Conservation (phyloP, 2,888 invertebrate species). For the Lymantria monacha region DNA sequence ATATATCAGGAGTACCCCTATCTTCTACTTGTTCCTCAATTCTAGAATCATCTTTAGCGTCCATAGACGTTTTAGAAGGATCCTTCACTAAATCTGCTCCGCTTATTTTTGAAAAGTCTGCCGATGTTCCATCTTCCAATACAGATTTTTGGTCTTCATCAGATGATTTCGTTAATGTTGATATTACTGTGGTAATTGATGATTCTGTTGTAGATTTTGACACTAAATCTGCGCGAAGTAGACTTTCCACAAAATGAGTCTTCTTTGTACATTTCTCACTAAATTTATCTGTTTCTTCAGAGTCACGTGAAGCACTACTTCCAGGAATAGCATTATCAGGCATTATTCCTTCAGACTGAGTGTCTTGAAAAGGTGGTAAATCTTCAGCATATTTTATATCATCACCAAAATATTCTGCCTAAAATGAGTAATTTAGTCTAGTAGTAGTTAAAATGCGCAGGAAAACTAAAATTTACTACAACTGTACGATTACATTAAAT, state of each 20-base stretch:
- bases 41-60: conserved; percentile 65
- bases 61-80: conserved; percentile 69
- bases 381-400: conserved; percentile 55
- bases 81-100: conserved; percentile 73
- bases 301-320: conserved; percentile 36
- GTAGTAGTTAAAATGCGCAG: not conserved
- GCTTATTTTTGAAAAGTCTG: conserved; percentile 74
- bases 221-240: conserved; percentile 59
- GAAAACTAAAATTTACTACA: too few species aligned
- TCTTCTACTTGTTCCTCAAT: conserved; percentile 66
- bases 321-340: conserved; percentile 35
- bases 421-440: conserved; percentile 21
- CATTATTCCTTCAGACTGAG: conserved; percentile 32
- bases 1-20: conserved; percentile 70
- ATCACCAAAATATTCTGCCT: conserved; percentile 68
- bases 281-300: conserved; percentile 43
- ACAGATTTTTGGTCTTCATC: conserved; percentile 75
- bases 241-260: conserved; percentile 56
- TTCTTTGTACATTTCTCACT: conserved; percentile 50
- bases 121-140: conserved; percentile 72
- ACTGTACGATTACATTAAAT: too few species aligned
- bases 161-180: conserved; percentile 72
- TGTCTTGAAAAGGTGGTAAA: conserved; percentile 27
- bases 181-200: conserved; percentile 73
- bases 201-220: conserved; percentile 78